phyloP scores from a whole-genome alignment of 2,888 invertebrate species.

The Lingula anatina region DNA sequence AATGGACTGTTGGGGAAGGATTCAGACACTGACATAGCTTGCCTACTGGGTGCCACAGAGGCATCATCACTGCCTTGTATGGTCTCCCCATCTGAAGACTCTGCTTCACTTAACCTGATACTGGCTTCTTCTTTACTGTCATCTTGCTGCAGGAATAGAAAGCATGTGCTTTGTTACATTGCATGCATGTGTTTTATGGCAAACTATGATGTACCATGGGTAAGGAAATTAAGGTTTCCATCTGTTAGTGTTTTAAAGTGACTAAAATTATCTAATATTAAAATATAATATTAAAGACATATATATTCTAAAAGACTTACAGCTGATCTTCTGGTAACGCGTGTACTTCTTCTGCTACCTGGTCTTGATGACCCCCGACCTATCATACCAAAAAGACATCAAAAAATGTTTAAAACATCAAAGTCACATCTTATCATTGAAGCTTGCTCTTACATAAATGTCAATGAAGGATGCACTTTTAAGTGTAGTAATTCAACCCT shows the following conservation, averaged over 20 bases:
- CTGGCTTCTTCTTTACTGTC: constrained; percentile 30
- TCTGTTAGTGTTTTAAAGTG: too few species aligned
- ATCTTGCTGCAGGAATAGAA: constrained; percentile 12
- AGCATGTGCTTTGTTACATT: not conserved
- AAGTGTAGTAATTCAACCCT: too few species aligned
- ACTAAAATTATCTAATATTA: too few species aligned
- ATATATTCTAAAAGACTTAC: not conserved
- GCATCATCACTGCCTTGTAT: constrained; percentile 23
- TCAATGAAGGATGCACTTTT: too few species aligned
- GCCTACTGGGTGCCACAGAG: constrained; percentile 3
- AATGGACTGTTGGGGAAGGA: constrained; percentile 62
- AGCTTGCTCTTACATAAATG: too few species aligned
- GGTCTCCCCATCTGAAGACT: constrained; percentile 41
- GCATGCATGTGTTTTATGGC: too few species aligned
- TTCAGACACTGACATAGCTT: constrained; percentile 52
- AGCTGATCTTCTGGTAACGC: constrained; percentile 1
- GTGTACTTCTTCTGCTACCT: constrained; percentile 3
- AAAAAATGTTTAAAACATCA: too few species aligned
- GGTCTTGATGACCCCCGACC: too few species aligned
- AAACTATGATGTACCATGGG: too few species aligned
- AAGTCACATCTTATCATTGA: too few species aligned
- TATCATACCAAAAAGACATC: too few species aligned
- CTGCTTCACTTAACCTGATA: constrained; percentile 37
- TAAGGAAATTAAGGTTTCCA: too few species aligned
- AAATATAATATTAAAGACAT: not conserved